Evolutionary conservation across 2,113 vertebrate species (phyloP).

Genomic region (Brachirus orientalis): DNA sequence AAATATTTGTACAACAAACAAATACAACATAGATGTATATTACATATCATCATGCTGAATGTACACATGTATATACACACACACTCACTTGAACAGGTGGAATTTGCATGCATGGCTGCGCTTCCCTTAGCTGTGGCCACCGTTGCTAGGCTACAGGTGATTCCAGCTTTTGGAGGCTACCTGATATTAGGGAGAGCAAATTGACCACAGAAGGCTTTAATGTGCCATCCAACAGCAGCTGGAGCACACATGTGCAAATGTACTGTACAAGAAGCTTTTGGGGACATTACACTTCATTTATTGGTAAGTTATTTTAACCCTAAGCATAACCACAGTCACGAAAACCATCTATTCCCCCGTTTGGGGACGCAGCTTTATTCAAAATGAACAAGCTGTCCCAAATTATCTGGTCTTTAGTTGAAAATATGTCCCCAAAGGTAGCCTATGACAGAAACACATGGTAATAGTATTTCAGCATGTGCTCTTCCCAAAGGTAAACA

Average conservation of each 20-base stretch:
- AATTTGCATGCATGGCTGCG: conserved; percentile 97
- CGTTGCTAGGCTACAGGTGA: conserved; percentile 97
- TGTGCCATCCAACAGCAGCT: conserved; percentile 95
- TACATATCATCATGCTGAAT: conserved; percentile 30
- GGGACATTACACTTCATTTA: neutral
- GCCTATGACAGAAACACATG: neutral
- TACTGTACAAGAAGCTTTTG: neutral
- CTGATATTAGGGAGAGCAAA: conserved; percentile 99
- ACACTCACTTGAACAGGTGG: conserved; percentile 83
- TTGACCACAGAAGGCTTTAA: conserved; percentile 98
- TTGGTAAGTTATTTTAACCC: neutral
- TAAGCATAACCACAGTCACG: neutral
- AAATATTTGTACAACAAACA: neutral
- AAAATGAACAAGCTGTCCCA: no score
- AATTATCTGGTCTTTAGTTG: no score
- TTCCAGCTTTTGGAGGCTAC: conserved; percentile 89
- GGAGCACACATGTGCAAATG: conserved; percentile 68
- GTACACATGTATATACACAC: conserved; percentile 25
- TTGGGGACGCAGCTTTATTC: neutral
- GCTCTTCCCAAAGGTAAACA: conserved; percentile 28
- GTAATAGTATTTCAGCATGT: conserved; percentile 47
- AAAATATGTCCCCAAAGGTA: no score
- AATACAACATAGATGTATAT: conserved; percentile 7
- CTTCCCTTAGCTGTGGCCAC: conserved; percentile 88
- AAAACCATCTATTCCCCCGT: no score